A percentile compares a stretch with the other conserved stretches of the same genome.
Conservation (phyloP, 2,888 invertebrate genomes). For the Drosophila mulleri region DNA sequence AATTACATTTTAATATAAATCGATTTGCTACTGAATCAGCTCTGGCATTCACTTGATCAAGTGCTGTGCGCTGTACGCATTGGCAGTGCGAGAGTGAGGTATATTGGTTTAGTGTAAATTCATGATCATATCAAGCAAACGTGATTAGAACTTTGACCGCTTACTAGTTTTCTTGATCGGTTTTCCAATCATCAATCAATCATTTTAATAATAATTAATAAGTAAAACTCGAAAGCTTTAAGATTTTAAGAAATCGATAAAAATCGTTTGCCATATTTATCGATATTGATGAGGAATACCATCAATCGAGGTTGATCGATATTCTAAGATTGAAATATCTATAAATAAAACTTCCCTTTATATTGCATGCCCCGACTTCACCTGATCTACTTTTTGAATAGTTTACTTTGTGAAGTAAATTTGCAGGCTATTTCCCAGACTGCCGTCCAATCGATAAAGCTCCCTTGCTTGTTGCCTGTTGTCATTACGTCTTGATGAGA, state of each 20-base stretch:
- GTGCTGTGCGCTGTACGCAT: not conserved
- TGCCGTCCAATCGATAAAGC: not conserved
- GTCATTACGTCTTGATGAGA: conserved; percentile 83
- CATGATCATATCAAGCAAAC: not conserved
- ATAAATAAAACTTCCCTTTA: too few relatives aligned
- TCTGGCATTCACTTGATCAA: conserved; percentile 12
- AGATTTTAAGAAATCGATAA: too few relatives aligned
- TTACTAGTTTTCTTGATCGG: not conserved
- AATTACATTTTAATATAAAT: conserved; percentile 76
- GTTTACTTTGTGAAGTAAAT: not conserved
- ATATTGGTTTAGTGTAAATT: not conserved
- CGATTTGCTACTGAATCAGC: conserved; percentile 53
- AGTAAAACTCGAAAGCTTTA: too few relatives aligned
- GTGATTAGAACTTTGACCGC: not conserved
- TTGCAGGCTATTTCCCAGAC: not conserved
- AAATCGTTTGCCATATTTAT: too few relatives aligned
- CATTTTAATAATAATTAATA: too few relatives aligned
- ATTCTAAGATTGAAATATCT: not conserved
- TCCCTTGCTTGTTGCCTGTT: conserved; percentile 33
- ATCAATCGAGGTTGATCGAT: too few relatives aligned
- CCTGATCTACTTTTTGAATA: too few relatives aligned
- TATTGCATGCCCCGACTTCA: too few relatives aligned
- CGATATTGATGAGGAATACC: too few relatives aligned
- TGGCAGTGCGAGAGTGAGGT: not conserved
- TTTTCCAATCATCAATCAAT: too few relatives aligned